Evolutionary conservation across 2,888 invertebrate species (phyloP), one percentile per base, ranked within the genome.

Genomic region (Cryptus viduatorius): DNA sequence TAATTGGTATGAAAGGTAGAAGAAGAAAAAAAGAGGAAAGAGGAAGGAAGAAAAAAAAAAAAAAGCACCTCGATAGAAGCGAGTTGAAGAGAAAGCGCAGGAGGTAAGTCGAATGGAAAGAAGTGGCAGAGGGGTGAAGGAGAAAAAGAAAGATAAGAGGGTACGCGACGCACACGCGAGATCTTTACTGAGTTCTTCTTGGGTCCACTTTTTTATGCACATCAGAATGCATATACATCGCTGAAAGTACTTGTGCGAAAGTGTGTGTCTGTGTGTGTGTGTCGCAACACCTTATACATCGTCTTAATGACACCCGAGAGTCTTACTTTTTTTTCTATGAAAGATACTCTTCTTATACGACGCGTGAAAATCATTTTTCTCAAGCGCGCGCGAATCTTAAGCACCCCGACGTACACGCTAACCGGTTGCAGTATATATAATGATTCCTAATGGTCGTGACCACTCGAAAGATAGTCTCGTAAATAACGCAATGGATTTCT

Each of bases 1-100:
- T 91, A 92, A 92, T 92, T 92, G 92, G 90, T 90, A 92, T 87
- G 86, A 90, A 91, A 91, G 88, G 75, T 65, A 76, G 69, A 80
- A 72, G 53, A 56, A 61, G 68, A 72, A 29, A 31, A 31, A 56
- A 29, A 31, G 44, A 56, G 59, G 65, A 76, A 64, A 69, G 59
- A 56, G 16, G 84, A 87, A 84, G 86, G 37, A n/a, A 69, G 24
- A 67, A 46, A 37, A 82, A 24, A 24, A 24, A 24, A 24, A 24
- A 24, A 82, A 79, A 73, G 86, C 78, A 77, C 83, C 81, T 82
- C 83, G 86, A 87, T 71, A 67, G 50, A 84, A 56, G 75, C 53
- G 67, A 78, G 78, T 48, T 14, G 73, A 79, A 72, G 61, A 50
- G 67, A 83, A 83, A 69, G 53, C 50, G 59, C 48, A 77, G 67